Evolutionary conservation across 1,140 invertebrate species (phyloP).

Genomic region (Neelides sp.): DNA sequence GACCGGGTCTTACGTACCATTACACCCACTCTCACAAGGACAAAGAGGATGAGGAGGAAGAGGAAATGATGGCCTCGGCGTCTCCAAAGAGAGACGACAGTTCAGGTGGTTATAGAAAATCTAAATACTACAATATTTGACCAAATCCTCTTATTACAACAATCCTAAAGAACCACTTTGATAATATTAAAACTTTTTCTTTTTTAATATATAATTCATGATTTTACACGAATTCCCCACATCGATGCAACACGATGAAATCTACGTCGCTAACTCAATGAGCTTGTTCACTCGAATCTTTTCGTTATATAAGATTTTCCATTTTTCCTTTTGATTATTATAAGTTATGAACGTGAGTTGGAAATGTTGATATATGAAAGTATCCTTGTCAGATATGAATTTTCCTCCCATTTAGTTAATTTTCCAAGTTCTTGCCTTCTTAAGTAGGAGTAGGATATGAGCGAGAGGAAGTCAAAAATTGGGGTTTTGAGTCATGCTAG

Average conservation of each 20-base stretch:
- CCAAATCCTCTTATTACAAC: constrained; percentile 17
- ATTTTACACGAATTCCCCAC: constrained; percentile 1
- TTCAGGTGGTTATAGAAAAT: constrained; percentile 29
- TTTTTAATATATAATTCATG: constrained; percentile 2
- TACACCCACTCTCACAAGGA: constrained; percentile 89
- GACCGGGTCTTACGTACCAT: constrained; percentile 92
- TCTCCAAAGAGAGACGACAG: constrained; percentile 28
- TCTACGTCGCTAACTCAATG: too few species aligned
- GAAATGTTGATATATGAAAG: too few species aligned
- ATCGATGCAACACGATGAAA: too few species aligned
- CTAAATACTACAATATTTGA: constrained; percentile 28
- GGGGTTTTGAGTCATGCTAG: too few species aligned
- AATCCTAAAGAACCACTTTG: neutral
- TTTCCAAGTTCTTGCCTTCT: too few species aligned
- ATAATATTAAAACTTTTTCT: constrained; percentile 13
- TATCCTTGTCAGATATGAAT: too few species aligned
- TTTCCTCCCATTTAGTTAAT: too few species aligned
- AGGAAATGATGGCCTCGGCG: constrained; percentile 32
- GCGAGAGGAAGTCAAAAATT: too few species aligned
- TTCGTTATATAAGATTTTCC: neutral
- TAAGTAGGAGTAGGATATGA: too few species aligned
- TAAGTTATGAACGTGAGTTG: neutral
- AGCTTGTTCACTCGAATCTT: too few species aligned
- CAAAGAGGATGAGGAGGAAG: constrained; percentile 34
- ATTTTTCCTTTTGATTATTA: neutral